These are phyloP conservation scores for Cryptotermes secundus DNA, from an alignment of 1,140 invertebrate genomes.

Conservation along the genomic window DNA sequence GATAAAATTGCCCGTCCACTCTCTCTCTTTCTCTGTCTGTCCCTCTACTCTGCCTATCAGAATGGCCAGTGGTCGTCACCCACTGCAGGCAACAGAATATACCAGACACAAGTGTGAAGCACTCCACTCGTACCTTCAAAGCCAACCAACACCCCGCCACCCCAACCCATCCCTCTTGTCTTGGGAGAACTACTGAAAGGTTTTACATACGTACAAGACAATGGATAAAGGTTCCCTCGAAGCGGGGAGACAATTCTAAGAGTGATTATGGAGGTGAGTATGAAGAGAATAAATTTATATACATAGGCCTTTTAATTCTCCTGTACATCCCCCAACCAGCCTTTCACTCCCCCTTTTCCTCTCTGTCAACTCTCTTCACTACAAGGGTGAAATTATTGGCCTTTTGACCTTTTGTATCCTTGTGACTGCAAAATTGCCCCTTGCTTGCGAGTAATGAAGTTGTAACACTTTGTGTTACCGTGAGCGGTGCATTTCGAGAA, in stretches of 20 bases:
- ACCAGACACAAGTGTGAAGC: not conserved
- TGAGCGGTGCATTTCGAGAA: not conserved
- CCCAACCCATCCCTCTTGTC: not conserved
- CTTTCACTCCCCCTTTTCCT: not conserved
- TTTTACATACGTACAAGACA: not conserved
- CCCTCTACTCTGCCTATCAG: not conserved
- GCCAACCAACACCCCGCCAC: not conserved
- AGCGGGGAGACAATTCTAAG: not conserved
- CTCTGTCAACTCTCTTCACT: not conserved
- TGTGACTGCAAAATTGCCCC: slow-evolving; percentile 15
- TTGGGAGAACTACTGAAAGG: not conserved
- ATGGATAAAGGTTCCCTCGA: not conserved
- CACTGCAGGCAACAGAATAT: not conserved
- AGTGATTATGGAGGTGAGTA: not conserved
- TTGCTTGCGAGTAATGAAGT: not conserved
- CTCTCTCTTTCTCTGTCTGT: not conserved
- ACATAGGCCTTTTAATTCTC: not conserved
- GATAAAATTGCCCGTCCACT: slow-evolving; percentile 25
- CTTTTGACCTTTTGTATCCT: slow-evolving; percentile 5
- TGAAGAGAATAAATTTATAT: not conserved
- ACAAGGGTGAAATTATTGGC: slow-evolving; percentile 7
- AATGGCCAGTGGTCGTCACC: not conserved
- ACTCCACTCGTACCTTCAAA: not conserved
- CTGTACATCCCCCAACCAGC: not conserved
- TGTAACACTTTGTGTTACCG: not conserved